Conservation (phyloP, 2,797 vertebrate species). For the Macrochelys suwanniensis region DNA sequence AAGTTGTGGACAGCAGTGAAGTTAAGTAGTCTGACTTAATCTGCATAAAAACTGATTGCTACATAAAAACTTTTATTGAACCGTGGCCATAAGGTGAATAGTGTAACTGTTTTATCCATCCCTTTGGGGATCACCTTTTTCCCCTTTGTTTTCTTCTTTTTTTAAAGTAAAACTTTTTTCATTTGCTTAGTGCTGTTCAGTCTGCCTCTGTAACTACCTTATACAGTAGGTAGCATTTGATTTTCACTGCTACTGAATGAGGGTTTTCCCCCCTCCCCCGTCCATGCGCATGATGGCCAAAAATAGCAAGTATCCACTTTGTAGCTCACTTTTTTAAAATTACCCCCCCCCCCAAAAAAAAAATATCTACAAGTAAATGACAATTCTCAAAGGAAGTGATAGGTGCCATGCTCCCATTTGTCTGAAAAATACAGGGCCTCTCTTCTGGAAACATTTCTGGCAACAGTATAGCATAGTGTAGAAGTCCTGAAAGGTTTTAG, state of each 20-base stretch:
- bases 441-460: conserved; percentile 28
- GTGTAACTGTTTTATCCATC: conserved; percentile 22
- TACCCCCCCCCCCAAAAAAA: background rate
- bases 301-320: background rate
- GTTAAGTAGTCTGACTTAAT: conserved; percentile 39
- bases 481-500: conserved; percentile 33
- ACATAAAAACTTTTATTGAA: conserved; percentile 34
- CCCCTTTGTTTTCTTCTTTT: background rate
- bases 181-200: background rate
- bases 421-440: background rate
- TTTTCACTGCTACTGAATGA: background rate
- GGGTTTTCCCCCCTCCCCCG: background rate
- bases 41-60: conserved; percentile 40
- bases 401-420: background rate
- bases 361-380: accelerated
- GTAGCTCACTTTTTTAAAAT: background rate
- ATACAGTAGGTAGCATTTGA: background rate
- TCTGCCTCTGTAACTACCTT: background rate
- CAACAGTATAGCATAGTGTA: background rate
- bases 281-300: background rate
- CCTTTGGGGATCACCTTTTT: background rate
- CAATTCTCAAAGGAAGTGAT: accelerated
- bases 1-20: conserved; percentile 43
- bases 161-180: background rate
- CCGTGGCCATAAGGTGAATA: background rate